Base-by-base conservation (phyloP, 2,888 invertebrate genomes). In the Bruchidius siliquastri region DNA sequence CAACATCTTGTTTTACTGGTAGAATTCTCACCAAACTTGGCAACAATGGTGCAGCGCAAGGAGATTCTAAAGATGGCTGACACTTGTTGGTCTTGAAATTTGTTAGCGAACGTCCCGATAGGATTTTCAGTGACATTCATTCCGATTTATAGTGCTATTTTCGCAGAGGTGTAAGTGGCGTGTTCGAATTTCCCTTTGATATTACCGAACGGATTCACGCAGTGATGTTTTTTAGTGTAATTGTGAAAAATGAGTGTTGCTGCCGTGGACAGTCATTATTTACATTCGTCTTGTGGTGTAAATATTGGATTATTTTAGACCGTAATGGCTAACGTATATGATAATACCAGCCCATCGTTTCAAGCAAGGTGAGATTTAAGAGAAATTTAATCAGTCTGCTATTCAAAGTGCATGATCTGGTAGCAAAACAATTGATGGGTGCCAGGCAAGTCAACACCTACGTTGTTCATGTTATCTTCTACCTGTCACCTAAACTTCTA, bases 31-130 rank as follows among this genome's bases (percentile, higher is more conserved):
- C 49, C 1, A 49, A 49, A 49, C 49, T 49, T 49, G 49, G 49
- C 49, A 49, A 49, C 49, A 49, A 1, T 13, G 49, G 49, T 49
- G 49, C 10, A 13, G 49, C 49, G 49, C 18, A 49, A 49, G 49
- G 26, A 70, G 70, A 69, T 22, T 70, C 74, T 75, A 85, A 86
- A 86, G 80, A 86, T 86, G 86, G 86, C 86, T 85, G 85, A 85
- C 86, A 86, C 86, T 86, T 86, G 86, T 86, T 86, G 85, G 85
- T 85, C 80, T 79, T 78, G 77, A 78, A 79, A 80, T 80, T 80
- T 80, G 76, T 83, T 80, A 82, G 79, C 79, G 80, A 81, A 76
- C 73, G 77, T 81, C 81, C 79, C 82, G 82, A 82, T 83, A 82
- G 82, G 84, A 68, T 76, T 18, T 68, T 67, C 72, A 49, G 21